A percentile compares a stretch with the other conserved stretches of the same genome.
Evolutionary conservation across 2,888 invertebrate species (phyloP).

Genomic region (Cephonodes hylas): DNA sequence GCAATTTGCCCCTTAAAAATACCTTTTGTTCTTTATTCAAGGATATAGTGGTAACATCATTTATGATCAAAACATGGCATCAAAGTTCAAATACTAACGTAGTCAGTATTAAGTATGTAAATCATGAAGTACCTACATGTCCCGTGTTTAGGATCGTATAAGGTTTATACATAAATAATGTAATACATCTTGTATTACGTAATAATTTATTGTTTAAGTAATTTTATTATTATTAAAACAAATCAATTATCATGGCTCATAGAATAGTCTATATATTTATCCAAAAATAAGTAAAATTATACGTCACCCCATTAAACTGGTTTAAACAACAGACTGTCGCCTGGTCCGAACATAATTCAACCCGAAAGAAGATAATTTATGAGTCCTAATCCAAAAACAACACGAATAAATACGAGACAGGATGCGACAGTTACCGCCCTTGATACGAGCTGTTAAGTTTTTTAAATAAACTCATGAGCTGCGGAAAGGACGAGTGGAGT

Average conservation of each 20-base stretch:
- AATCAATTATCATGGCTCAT: conserved; percentile 24
- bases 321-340: conserved; percentile 65
- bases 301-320: conserved; percentile 55
- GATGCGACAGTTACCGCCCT: conserved; percentile 56
- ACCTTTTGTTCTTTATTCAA: no score
- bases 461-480: conserved; percentile 44
- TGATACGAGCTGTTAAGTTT: conserved; percentile 57
- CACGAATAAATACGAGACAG: conserved; percentile 60
- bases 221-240: no score
- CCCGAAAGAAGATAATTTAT: conserved; percentile 70
- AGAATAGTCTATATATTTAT: conserved; percentile 36
- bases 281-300: conserved; percentile 42
- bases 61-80: no score
- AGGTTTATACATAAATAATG: no score
- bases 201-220: no score
- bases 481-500: background rate
- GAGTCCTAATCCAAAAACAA: conserved; percentile 55
- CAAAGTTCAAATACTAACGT: no score
- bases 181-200: no score
- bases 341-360: conserved; percentile 58
- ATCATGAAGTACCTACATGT: no score
- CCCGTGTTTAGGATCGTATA: no score
- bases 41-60: no score
- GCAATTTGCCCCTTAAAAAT: no score
- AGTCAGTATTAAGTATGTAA: no score